Conservation (phyloP, 2,797 vertebrate species). For the Artibeus jamaicensis region DNA sequence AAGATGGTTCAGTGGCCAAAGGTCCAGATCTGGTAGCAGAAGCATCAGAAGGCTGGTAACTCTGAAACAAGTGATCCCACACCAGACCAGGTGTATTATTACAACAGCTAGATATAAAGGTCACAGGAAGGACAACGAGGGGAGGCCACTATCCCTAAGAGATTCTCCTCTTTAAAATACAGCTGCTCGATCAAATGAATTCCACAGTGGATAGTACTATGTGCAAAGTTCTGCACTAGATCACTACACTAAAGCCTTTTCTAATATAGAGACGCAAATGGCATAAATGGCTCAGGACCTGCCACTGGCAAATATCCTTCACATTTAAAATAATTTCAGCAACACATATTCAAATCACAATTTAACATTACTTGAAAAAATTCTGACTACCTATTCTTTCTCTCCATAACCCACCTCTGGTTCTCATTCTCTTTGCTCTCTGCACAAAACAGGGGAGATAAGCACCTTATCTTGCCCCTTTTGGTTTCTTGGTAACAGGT, state of each 20-base stretch:
- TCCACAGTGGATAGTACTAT: background rate
- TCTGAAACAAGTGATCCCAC: conserved; percentile 82
- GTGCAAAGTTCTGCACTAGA: background rate
- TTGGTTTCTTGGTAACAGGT: background rate
- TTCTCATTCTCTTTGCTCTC: conserved; percentile 16
- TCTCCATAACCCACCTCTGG: background rate
- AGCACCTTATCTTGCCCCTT: background rate
- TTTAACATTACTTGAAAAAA: conserved; percentile 29
- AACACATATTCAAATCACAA: conserved; percentile 31
- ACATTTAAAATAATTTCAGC: conserved; percentile 46
- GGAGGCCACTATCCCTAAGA: conserved; percentile 11
- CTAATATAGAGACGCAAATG: background rate
- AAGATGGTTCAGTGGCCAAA: conserved; percentile 36
- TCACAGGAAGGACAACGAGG: conserved; percentile 44
- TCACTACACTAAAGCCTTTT: background rate
- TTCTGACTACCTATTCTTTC: conserved; percentile 15
- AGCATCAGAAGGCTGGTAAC: conserved; percentile 78
- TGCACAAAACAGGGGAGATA: conserved; percentile 11
- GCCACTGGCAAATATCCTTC: conserved; percentile 31
- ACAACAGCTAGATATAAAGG: conserved; percentile 35
- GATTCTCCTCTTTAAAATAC: conserved; percentile 44
- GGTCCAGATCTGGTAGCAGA: conserved; percentile 73
- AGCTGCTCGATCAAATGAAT: conserved; percentile 13
- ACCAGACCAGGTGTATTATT: conserved; percentile 68
- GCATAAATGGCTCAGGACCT: conserved; percentile 1